These are phyloP conservation scores for Epinotia nisella DNA, from an alignment of 2,888 invertebrate genomes.

Conservation along the genomic window DNA sequence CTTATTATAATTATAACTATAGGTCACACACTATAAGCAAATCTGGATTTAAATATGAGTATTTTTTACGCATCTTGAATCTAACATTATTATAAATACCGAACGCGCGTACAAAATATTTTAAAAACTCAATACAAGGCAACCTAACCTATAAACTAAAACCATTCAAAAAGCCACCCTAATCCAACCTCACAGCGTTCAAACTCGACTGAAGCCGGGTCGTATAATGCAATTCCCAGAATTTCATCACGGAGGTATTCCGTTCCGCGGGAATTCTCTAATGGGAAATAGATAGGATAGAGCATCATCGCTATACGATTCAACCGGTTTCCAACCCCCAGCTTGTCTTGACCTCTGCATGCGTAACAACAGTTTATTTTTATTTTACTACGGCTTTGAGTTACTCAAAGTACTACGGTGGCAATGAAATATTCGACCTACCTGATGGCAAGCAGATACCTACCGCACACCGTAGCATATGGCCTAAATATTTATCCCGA, in stretches of 20 bases:
- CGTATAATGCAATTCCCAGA: constrained; percentile 23
- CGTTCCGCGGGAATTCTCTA: constrained; percentile 32
- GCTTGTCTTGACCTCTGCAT: not conserved
- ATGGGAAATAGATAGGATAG: constrained; percentile 36
- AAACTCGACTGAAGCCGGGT: not conserved
- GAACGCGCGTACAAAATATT: not conserved
- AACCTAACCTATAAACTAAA: constrained; percentile 11
- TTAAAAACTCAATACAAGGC: not conserved
- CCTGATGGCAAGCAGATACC: no score
- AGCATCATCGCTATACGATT: not conserved
- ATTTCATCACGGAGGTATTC: constrained; percentile 36
- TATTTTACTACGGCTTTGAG: no score
- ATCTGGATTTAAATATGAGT: no score
- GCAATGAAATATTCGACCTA: no score
- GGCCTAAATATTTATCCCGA: no score
- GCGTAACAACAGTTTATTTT: no score
- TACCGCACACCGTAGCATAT: no score
- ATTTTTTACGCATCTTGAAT: no score
- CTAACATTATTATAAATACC: no score
- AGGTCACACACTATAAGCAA: no score
- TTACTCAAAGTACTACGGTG: no score
- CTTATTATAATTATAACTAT: no score
- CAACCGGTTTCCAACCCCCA: not conserved
- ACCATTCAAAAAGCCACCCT: not conserved
- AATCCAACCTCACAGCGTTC: not conserved